A percentile compares a stretch with the other conserved stretches of the same genome.
phyloP scores from a whole-genome alignment of 1,140 invertebrate genomes.

The Stegodyphus dumicola region DNA sequence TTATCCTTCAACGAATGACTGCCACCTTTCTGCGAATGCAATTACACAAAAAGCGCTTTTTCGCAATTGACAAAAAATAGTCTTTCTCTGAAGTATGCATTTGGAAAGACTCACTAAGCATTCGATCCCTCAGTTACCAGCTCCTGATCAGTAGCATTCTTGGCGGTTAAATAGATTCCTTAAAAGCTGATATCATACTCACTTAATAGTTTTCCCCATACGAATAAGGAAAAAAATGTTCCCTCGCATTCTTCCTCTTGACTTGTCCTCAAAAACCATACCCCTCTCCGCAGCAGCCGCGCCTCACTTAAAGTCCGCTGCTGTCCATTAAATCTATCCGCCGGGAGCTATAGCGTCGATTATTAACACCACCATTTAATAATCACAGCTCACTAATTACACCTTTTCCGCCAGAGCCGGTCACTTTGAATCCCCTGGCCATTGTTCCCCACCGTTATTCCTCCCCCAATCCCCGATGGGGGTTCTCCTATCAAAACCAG shows the following conservation, averaged over 20 bases:
- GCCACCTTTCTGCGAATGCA: too few species aligned
- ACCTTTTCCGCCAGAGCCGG: constrained; percentile 20
- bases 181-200: not conserved
- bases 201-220: too few species aligned
- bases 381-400: constrained; percentile 22
- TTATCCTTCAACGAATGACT: too few species aligned
- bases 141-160: not conserved
- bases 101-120: too few species aligned
- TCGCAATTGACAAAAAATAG: too few species aligned
- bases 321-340: not conserved
- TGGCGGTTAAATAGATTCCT: too few species aligned
- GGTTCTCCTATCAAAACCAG: constrained; percentile 7
- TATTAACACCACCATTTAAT: constrained; percentile 17
- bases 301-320: too few species aligned
- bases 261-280: not conserved
- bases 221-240: too few species aligned
- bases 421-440: constrained; percentile 13
- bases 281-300: not conserved
- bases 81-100: too few species aligned
- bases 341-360: not conserved
- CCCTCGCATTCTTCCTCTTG: too few species aligned
- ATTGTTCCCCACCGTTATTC: not conserved
- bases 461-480: not conserved
- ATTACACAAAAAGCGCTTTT: too few species aligned
- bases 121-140: too few species aligned